Conservation (phyloP, 2,888 invertebrate species). For the Agrotis exclamationis region DNA sequence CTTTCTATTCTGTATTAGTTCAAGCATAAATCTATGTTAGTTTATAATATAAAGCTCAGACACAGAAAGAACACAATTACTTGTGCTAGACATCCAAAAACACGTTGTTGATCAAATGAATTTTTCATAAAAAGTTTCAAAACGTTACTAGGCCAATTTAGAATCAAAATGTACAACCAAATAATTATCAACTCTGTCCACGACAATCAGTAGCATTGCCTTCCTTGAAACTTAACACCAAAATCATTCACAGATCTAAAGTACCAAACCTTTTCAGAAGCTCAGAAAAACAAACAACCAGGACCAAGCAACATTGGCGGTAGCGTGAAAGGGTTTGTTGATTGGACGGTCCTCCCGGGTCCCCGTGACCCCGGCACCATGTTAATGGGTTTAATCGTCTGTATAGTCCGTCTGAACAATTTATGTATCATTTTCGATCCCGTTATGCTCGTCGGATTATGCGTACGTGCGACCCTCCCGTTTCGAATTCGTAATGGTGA, state of each 20-base stretch:
- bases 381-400: slow-evolving; percentile 90
- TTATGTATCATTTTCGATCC: slow-evolving; percentile 91
- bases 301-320: slow-evolving; percentile 55
- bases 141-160: too few species aligned
- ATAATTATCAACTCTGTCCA: too few species aligned
- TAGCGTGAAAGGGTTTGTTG: slow-evolving; percentile 84
- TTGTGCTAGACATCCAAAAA: too few species aligned
- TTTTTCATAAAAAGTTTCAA: too few species aligned
- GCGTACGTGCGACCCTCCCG: slow-evolving; percentile 78
- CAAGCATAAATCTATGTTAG: slow-evolving; percentile 2
- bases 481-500: slow-evolving; percentile 80
- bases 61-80: neutral
- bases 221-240: slow-evolving; percentile 19
- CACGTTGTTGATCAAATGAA: neutral
- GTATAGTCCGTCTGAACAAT: slow-evolving; percentile 87
- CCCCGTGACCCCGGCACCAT: slow-evolving; percentile 84
- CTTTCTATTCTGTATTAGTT: slow-evolving; percentile 61
- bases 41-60: slow-evolving; percentile 21
- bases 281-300: slow-evolving; percentile 63
- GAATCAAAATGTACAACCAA: neutral
- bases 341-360: slow-evolving; percentile 82
- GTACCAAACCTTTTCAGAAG: slow-evolving; percentile 57
- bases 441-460: slow-evolving; percentile 88
- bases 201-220: neutral
- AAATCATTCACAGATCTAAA: slow-evolving; percentile 33